Evolutionary conservation across 2,888 invertebrate genomes (phyloP).

Genomic region (Nemotelus pantherinus): DNA sequence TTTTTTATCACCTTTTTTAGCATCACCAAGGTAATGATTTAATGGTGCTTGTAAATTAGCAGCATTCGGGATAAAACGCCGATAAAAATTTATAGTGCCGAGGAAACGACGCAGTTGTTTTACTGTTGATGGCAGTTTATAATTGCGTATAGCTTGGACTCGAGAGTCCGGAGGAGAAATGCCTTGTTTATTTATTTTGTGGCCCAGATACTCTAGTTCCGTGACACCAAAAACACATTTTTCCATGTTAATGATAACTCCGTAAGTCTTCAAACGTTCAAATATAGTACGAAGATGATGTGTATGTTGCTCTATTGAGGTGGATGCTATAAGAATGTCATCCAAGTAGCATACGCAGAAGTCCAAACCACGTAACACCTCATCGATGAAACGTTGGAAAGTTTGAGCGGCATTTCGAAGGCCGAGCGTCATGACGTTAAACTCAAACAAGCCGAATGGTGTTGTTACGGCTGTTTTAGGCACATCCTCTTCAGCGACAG

Average conservation of each 20-base stretch:
- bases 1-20: not conserved
- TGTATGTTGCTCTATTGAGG: slow-evolving; percentile 52
- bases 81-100: slow-evolving; percentile 20
- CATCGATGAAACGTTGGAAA: not conserved
- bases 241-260: slow-evolving; percentile 48
- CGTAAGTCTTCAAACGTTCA: not conserved
- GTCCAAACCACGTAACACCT: slow-evolving; percentile 52
- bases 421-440: slow-evolving; percentile 55
- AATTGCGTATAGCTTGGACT: slow-evolving; percentile 51
- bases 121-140: slow-evolving; percentile 44
- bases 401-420: slow-evolving; percentile 6
- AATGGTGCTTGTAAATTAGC: no score
- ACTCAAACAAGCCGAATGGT: slow-evolving; percentile 59
- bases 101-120: slow-evolving; percentile 48
- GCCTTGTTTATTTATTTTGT: slow-evolving; percentile 49
- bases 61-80: slow-evolving; percentile 45
- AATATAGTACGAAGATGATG: slow-evolving; percentile 43
- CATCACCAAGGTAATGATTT: not conserved
- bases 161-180: slow-evolving; percentile 49
- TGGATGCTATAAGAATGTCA: not conserved
- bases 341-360: slow-evolving; percentile 42
- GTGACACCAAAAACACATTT: slow-evolving; percentile 52
- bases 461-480: slow-evolving; percentile 55
- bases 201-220: slow-evolving; percentile 50
- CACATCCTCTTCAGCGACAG: slow-evolving; percentile 56